phyloP scores from a whole-genome alignment of 2,888 invertebrate genomes.

The Andrena hattorfiana region DNA sequence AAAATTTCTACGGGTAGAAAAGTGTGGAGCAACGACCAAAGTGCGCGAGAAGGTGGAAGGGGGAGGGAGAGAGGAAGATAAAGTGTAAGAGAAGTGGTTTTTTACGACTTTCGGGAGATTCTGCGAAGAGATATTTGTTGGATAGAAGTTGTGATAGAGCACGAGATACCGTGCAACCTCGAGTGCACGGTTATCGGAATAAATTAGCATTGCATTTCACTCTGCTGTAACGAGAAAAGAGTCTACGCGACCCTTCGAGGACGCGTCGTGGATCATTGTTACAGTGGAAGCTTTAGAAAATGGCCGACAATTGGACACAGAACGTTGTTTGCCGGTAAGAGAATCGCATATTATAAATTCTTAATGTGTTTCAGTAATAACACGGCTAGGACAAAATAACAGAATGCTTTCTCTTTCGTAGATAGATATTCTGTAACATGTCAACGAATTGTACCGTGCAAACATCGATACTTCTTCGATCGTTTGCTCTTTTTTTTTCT shows the following conservation, averaged over 20 bases:
- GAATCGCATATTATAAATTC: slow-evolving; percentile 18
- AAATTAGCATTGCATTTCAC: slow-evolving; percentile 12
- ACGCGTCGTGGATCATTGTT: slow-evolving; percentile 75
- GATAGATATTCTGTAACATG: slow-evolving; percentile 14
- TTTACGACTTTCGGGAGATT: slow-evolving; percentile 39
- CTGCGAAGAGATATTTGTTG: slow-evolving; percentile 28
- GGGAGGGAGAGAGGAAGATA: background rate
- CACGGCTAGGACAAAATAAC: background rate
- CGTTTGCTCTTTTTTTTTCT: background rate
- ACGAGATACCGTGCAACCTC: slow-evolving; percentile 18
- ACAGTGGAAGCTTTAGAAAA: slow-evolving; percentile 79
- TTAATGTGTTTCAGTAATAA: slow-evolving; percentile 15
- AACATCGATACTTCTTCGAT: slow-evolving; percentile 12
- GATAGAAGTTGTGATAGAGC: slow-evolving; percentile 21
- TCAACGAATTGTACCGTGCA: background rate
- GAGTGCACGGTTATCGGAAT: slow-evolving; percentile 16
- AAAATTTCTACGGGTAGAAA: slow-evolving; percentile 21
- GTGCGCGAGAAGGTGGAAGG: background rate
- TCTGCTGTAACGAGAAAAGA: slow-evolving; percentile 15
- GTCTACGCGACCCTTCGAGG: slow-evolving; percentile 56
- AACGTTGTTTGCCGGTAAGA: slow-evolving; percentile 83
- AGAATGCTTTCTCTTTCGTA: background rate
- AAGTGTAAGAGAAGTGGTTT: slow-evolving; percentile 30
- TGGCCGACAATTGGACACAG: slow-evolving; percentile 84
- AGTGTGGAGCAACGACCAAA: slow-evolving; percentile 3